Base-by-base conservation (phyloP, 1,140 invertebrate genomes). In the Solen grandis region DNA sequence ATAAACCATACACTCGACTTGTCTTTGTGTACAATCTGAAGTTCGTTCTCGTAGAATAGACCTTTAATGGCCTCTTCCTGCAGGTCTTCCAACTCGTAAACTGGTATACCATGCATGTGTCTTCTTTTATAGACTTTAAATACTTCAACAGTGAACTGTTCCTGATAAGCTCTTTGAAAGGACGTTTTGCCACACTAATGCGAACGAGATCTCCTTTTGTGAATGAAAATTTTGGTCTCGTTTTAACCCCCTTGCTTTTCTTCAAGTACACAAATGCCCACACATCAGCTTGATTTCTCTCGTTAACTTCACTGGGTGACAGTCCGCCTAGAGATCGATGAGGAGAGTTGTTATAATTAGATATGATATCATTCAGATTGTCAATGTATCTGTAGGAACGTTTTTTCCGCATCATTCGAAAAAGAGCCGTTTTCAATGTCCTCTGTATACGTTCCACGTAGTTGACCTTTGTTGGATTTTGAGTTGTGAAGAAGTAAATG, bases 381-480 rank as follows among this genome's bases (percentile, higher is more conserved):
- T 46, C 41, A 46, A 46, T 46, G 19, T 46, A 46, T 19, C 41
- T 46, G 41, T 46, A 46, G 41, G 41, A 46, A 46, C 41, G 41
- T 46, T 19, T 46, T 46, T 46, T 46, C 19, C n/a, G 8, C 41
- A 46, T 46, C 41, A 46, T 10, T 46, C 41, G 8, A 46, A 10
- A 46, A 46, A 46, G 41, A 10, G 41, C 19, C 41, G 8, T 46
- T 19, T 46, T 46, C 41, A 10, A 46, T 8, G 41, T 46, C 41
- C 41, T 8, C 41, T 46, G 41, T 10, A 46, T 19, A 10, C 41
- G 41, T 19, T 10, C 41, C 41, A 8, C 41, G 38, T 69, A 75
- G 41, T 69, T 70, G 25, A 66, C 80, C 63, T 82, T 83, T 59
- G 68, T 68, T 54, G 36, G 41, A 41, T 79, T 83, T 52, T 74